Conservation (phyloP, 2,797 vertebrate species). For the Sebastes dallii region DNA sequence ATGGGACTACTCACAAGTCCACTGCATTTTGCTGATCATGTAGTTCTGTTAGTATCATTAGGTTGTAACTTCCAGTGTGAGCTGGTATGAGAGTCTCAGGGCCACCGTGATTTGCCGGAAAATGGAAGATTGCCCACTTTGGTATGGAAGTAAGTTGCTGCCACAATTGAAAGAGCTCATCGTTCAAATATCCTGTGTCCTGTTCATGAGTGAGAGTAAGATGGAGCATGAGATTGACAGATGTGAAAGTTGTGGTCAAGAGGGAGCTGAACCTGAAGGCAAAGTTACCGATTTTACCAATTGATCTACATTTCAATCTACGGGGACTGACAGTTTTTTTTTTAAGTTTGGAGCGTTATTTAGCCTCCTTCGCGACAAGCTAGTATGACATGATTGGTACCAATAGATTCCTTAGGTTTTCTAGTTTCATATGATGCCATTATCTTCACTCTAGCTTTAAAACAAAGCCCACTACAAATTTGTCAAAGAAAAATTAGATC, state of each 20-base stretch:
- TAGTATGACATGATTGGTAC: too few relatives aligned
- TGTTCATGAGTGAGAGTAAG: neutral
- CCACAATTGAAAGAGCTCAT: neutral
- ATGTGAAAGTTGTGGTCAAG: neutral
- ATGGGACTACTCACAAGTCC: neutral
- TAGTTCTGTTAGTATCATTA: conserved; percentile 3
- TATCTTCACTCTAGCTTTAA: too few relatives aligned
- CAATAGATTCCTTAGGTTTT: too few relatives aligned
- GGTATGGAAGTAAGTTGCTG: neutral
- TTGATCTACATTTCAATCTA: neutral
- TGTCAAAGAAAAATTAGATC: neutral
- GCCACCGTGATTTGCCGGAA: neutral
- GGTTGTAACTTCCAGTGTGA: neutral
- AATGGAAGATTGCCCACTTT: neutral
- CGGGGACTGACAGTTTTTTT: accelerated
- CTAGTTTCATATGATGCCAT: too few relatives aligned
- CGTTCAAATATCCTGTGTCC: neutral
- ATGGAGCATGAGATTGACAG: neutral
- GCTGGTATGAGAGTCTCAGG: neutral
- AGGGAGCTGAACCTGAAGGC: neutral
- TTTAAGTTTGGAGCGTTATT: too few relatives aligned
- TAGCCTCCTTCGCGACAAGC: too few relatives aligned
- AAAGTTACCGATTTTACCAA: neutral
- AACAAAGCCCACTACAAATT: too few relatives aligned
- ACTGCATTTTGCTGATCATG: neutral